Evolutionary conservation across 2,888 invertebrate genomes (phyloP), one percentile per base, ranked within the genome.

Genomic region (Pocota personata): DNA sequence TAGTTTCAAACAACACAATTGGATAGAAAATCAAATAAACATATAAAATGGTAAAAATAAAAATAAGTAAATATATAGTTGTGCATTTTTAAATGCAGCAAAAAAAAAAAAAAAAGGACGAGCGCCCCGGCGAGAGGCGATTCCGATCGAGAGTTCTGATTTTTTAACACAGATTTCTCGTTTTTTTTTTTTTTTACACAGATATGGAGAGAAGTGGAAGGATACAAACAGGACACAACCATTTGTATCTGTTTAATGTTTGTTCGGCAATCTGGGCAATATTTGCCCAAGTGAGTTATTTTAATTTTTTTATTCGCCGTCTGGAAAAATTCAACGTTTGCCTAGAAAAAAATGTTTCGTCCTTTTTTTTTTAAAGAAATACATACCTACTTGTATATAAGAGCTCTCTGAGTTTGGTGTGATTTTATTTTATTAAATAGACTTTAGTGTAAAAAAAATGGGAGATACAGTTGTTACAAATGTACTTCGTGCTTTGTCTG

Each of bases 261-360:
- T 86, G 86, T 82, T 82, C 82, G 86, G 86, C 86, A 82, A 86
- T 86, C 86, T 82, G 86, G 76, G 66, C 82, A 86, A 86, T 86
- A 77, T 86, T 86, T 86, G 76, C 80, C 72, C 76, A 82, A 86
- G 60, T 82, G 86, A 77, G 76, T 80, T 83, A 73, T 83, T 72
- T 57, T 46, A 43, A 43, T 8, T 14, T 14, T 40, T 30, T 46
- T 55, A 35, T 71, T 50, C 19, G 40, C 48, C 48, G 75, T 71
- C 66, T 79, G 69, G 32, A 14, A 48, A 75, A 71, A 71, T 55
- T 71, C 50, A 76, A 76, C 80, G 24, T 67, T 86, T 76, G 66
- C 19, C 60, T 66, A 58, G 58, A 58, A 50, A 76, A 60, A 37
- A 66, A 62, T n/a, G 57, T 73, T 82, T 60, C 66, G 16, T 71